Conservation (phyloP, 2,113 vertebrate species). For the Marmota flaviventris region DNA sequence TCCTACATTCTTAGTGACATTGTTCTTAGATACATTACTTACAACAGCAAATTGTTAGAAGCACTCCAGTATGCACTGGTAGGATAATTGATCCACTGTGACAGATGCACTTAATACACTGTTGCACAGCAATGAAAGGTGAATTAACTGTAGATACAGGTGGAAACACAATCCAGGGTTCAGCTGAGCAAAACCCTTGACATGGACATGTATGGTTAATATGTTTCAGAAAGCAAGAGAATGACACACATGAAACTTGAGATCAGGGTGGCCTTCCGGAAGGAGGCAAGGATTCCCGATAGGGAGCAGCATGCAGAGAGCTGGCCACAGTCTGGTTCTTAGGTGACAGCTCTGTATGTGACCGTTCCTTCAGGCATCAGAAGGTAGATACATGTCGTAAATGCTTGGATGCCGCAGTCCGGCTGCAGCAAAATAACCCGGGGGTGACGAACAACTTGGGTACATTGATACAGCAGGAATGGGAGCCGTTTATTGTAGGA, state of each 20-base stretch:
- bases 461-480: no score
- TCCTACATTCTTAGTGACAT: not conserved
- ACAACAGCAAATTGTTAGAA: not conserved
- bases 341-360: not conserved
- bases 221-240: constrained; percentile 15
- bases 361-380: not conserved
- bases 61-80: not conserved
- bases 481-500: no score
- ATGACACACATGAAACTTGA: constrained; percentile 1
- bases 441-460: no score
- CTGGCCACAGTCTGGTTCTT: not conserved
- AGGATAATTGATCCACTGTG: not conserved
- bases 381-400: not conserved
- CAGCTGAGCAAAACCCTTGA: not conserved
- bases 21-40: constrained; percentile 6
- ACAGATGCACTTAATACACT: not conserved
- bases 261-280: not conserved
- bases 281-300: not conserved
- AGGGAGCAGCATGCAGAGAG: not conserved
- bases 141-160: not conserved
- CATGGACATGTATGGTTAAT: not conserved
- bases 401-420: no score
- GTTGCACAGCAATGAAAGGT: not conserved
- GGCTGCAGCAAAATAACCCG: no score
- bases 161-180: not conserved